Evolutionary conservation across 1,140 invertebrate genomes (phyloP).

Genomic region (Cylas formicarius): DNA sequence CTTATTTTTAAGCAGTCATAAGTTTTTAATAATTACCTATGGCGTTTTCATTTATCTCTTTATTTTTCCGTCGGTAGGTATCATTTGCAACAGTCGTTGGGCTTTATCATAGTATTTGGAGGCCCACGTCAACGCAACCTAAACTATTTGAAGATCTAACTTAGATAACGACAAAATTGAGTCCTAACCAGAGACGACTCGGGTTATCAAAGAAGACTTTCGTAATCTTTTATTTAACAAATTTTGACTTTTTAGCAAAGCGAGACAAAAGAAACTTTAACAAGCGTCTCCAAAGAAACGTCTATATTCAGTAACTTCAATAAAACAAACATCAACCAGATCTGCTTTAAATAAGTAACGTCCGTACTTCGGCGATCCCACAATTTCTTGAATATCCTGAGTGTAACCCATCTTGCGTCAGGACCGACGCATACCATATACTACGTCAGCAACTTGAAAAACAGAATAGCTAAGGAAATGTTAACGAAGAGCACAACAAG

Average conservation of each 20-base stretch:
- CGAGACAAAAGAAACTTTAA: conserved; percentile 27
- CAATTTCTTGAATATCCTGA: conserved; percentile 11
- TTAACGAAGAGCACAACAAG: conserved; percentile 94
- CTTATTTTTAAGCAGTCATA: no score
- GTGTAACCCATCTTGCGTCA: conserved; percentile 22
- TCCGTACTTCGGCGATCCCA: conserved; percentile 7
- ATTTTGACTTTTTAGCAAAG: conserved; percentile 6
- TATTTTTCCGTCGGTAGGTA: no score
- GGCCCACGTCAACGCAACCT: no score
- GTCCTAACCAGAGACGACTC: no score
- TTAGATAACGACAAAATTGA: no score
- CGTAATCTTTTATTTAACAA: no score
- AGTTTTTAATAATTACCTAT: no score
- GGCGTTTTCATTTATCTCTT: no score
- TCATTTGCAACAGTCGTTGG: no score
- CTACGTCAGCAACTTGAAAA: conserved; percentile 94
- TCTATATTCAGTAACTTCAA: not conserved
- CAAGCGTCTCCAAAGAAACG: conserved; percentile 4
- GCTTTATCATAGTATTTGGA: no score
- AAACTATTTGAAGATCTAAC: no score
- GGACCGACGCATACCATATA: conserved; percentile 33
- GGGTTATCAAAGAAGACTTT: no score
- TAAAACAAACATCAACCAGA: not conserved
- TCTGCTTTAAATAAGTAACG: conserved; percentile 19
- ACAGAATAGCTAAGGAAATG: conserved; percentile 92